These are phyloP conservation scores for Dendrophyllia cribrosa DNA, from an alignment of 64 coral and sea anemone species.

Conservation along the genomic window DNA sequence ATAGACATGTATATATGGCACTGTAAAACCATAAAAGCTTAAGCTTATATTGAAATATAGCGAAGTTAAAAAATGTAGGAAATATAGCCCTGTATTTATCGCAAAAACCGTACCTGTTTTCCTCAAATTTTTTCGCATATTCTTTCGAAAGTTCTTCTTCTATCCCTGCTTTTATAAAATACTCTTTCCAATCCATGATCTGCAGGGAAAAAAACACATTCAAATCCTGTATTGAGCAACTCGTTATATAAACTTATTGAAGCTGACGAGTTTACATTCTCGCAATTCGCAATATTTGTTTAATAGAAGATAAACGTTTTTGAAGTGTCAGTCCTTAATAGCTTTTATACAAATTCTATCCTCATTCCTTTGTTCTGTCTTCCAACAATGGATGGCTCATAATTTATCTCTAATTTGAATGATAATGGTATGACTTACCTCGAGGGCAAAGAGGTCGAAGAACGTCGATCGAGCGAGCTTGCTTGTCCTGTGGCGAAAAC, in stretches of 20 bases:
- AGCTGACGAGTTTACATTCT: constrained; percentile 61
- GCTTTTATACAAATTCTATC: constrained; percentile 64
- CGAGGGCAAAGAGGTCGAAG: too few species aligned
- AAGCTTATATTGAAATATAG: too few species aligned
- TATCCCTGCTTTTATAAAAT: constrained; percentile 48
- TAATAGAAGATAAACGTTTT: constrained; percentile 62
- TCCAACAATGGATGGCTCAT: constrained; percentile 41
- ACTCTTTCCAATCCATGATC: constrained; percentile 62
- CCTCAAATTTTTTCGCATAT: constrained; percentile 56
- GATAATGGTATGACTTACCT: too few species aligned
- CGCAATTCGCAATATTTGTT: constrained; percentile 64
- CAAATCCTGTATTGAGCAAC: constrained; percentile 58
- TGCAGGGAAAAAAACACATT: constrained; percentile 67
- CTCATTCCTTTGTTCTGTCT: constrained; percentile 66
- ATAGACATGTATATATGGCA: constrained; percentile 51
- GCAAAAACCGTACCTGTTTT: constrained; percentile 64
- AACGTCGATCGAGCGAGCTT: too few species aligned
- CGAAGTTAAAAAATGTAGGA: constrained; percentile 2
- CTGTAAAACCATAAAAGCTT: constrained; percentile 51
- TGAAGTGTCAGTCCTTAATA: constrained; percentile 66
- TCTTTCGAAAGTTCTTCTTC: constrained; percentile 48
- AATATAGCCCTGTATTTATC: constrained; percentile 63
- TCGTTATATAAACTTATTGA: constrained; percentile 62
- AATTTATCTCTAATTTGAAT: too few species aligned
- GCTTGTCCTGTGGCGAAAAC: too few species aligned